Base-by-base conservation (phyloP, 1,140 invertebrate genomes). In the Acromyrmex heyeri region DNA sequence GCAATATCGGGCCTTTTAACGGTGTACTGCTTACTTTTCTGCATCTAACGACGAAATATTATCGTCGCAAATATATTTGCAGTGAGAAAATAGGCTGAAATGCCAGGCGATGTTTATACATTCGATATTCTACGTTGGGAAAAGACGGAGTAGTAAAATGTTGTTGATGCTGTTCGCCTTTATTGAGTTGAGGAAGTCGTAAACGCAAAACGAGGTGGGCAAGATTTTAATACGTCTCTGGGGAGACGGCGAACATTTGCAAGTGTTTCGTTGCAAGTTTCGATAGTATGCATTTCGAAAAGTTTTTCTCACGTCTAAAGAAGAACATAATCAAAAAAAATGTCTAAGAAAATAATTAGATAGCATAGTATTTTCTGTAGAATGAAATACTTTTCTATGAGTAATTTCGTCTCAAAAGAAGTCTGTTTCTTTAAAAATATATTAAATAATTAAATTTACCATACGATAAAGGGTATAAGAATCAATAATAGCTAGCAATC, bases 401-500 rank as follows among this genome's bases (percentile, higher is more conserved):
- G 10, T 12, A 14, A 38, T 21, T 59, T 75, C 3, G 34, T 14
- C 3, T 14, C 14, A 44, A 69, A 3, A 34, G 14, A 57, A 21
- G 16, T 50, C n/a, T 62, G 38, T 3, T 69, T 69, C 3, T 50
- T 50, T 18, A 34, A 69, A 38, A 14, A 38, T 55, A 38, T 1
- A 30, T 16, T 34, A 16, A 75, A 21, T 12, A 64, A 78, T 21
- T 44, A 7, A 34, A 91, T 85, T 91, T 81, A 93, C 93, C 87
- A 91, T 88, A 44, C 82, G 87, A 81, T 93, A 93, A 27, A 93
- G 72, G 12, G 91, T 85, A 30, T 89, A 93, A 34, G 90, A 86
- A 70, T 93, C 93, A n/a, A 93, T 86, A 61, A 93, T 44, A 8
- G 92, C 90, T 8, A 93, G 67, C 7, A 91, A 59, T 38, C 87